Evolutionary conservation across 2,888 invertebrate genomes (phyloP).

Genomic region (Pyrochroa serraticornis): DNA sequence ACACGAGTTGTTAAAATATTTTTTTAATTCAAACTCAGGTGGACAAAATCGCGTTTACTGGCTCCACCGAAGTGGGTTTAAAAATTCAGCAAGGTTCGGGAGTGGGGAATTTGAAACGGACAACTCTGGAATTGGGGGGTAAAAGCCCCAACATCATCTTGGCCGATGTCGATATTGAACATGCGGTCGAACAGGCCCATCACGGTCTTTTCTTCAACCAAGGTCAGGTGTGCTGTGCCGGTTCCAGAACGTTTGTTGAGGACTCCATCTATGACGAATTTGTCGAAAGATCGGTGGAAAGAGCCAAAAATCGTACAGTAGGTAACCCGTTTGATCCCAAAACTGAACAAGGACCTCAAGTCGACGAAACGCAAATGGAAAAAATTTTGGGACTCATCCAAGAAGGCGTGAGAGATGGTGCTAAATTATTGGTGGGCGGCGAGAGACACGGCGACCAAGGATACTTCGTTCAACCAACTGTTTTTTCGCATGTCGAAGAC

Average conservation of each 20-base stretch:
- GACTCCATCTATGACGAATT: constrained; percentile 92
- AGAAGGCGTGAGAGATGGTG: constrained; percentile 83
- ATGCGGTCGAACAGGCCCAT: constrained; percentile 83
- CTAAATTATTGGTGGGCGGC: constrained; percentile 81
- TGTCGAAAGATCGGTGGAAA: constrained; percentile 75
- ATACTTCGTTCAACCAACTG: constrained; percentile 87
- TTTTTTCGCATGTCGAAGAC: constrained; percentile 84
- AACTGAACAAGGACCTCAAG: constrained; percentile 90
- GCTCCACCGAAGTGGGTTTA: constrained; percentile 86
- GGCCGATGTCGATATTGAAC: constrained; percentile 79
- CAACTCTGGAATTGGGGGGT: constrained; percentile 90
- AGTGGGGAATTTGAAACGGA: constrained; percentile 77
- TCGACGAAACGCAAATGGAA: constrained; percentile 80
- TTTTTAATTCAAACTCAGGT: too few species aligned
- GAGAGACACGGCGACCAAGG: constrained; percentile 70
- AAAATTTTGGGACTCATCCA: constrained; percentile 84
- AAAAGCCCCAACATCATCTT: constrained; percentile 92
- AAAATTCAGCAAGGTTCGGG: constrained; percentile 80
- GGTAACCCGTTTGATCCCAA: constrained; percentile 86
- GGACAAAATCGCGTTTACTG: constrained; percentile 93
- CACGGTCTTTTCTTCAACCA: constrained; percentile 90
- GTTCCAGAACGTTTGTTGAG: constrained; percentile 88
- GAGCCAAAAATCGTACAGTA: constrained; percentile 77
- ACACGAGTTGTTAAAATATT: too few species aligned
- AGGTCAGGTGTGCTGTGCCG: constrained; percentile 86